Base-by-base conservation (phyloP, 1,140 invertebrate species). In the Leptoteleia sp. region DNA sequence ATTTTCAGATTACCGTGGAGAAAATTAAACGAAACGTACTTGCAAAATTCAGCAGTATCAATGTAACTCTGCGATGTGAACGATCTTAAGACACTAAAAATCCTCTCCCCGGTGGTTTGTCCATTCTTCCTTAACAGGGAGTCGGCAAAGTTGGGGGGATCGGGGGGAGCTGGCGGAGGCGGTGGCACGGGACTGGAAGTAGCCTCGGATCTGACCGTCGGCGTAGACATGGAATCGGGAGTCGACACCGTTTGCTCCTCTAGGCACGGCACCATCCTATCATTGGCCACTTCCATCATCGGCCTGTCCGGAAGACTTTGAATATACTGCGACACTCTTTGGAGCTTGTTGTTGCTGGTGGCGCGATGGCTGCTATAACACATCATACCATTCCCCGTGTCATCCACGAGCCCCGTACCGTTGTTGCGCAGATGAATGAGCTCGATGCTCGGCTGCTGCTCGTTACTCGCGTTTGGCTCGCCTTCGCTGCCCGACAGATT, bases 1-100 rank as follows among this genome's bases (percentile, higher is more conserved):
- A 22, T n/a, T n/a, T n/a, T n/a, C n/a, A n/a, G n/a, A n/a, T n/a
- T n/a, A n/a, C n/a, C n/a, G n/a, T n/a, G n/a, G n/a, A n/a, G n/a
- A n/a, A n/a, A n/a, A n/a, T n/a, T 22, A 22, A 22, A 3, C 27
- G 3, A 15, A 15, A 43, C 82, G 55, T 62, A 89, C 88, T 89
- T 89, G 77, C 87, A 89, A 83, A 89, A 89, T 48, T 89, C 87
- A 17, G 86, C 85, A 17, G 87, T 85, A 35, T 89, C 88, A 54
- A 89, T 88, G 65, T 88, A 89, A 38, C 86, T 88, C 15, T 88
- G 86, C 1, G 87, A 84, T 0, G 87, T 87, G 16, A 89, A 84
- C 4, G 87, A 83, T 72, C 84, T 82, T 6, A 89, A 73, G 1
- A 87, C 87, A 42, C 83, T 88, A 40, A 90, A 90, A 48, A 90